Conservation (phyloP, 2,888 invertebrate genomes). For the Rutpela maculata region DNA sequence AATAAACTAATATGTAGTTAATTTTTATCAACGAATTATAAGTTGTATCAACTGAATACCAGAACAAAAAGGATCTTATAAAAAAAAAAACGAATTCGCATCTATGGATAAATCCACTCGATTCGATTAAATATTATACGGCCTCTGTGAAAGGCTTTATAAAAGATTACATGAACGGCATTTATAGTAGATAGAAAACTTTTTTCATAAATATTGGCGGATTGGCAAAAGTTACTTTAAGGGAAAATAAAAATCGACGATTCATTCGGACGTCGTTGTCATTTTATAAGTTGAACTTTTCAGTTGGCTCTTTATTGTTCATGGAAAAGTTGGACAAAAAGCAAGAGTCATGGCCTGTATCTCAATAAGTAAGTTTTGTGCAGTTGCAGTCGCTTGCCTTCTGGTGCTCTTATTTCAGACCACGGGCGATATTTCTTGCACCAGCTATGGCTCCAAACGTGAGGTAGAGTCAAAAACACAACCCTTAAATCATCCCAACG, state of each 20-base stretch:
- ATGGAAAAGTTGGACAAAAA: conserved; percentile 51
- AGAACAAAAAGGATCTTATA: background rate
- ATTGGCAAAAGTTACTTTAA: conserved; percentile 25
- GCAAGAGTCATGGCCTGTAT: conserved; percentile 56
- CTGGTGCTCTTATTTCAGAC: conserved; percentile 46
- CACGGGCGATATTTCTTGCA: conserved; percentile 53
- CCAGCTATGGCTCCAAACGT: conserved; percentile 34
- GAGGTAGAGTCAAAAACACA: conserved; percentile 58
- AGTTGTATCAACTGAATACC: no score
- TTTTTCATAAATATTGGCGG: conserved; percentile 40
- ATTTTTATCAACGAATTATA: no score
- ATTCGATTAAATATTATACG: conserved; percentile 24
- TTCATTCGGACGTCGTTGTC: conserved; percentile 40
- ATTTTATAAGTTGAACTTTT: conserved; percentile 55
- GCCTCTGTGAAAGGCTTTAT: background rate
- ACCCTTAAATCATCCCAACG: conserved; percentile 60
- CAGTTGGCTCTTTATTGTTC: conserved; percentile 54
- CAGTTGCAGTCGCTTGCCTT: conserved; percentile 55
- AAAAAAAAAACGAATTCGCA: background rate
- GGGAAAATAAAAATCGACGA: conserved; percentile 37
- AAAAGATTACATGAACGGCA: conserved; percentile 12
- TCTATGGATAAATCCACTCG: conserved; percentile 10
- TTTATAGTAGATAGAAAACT: conserved; percentile 26
- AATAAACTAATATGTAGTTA: no score
- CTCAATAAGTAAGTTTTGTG: conserved; percentile 60